phyloP scores from a whole-genome alignment of 2,797 vertebrate species.

The Choloepus didactylus region DNA sequence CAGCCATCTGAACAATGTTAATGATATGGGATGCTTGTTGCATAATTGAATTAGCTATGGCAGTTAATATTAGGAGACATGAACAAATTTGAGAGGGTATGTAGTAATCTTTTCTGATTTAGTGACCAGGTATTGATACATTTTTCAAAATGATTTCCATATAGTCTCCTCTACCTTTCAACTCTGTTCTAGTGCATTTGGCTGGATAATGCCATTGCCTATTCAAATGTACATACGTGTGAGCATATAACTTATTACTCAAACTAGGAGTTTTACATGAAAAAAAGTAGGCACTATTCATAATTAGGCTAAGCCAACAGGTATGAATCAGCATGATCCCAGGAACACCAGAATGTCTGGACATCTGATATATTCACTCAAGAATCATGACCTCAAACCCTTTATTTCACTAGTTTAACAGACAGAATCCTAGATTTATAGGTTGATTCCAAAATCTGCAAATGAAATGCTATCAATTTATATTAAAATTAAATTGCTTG shows the following conservation, averaged over 20 bases:
- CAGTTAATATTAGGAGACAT: conserved; percentile 45
- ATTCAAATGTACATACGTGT: not conserved
- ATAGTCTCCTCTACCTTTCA: not conserved
- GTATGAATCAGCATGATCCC: not conserved
- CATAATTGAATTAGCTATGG: not conserved
- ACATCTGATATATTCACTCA: not conserved
- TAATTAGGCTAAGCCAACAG: not conserved
- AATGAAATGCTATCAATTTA: not conserved
- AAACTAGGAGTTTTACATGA: not conserved
- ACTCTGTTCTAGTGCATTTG: not conserved
- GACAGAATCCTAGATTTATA: not conserved
- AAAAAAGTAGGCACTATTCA: not conserved
- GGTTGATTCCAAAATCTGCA: not conserved
- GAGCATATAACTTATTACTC: not conserved
- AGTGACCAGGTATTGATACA: not conserved
- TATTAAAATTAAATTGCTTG: not conserved
- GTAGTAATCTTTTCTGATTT: not conserved
- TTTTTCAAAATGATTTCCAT: not conserved
- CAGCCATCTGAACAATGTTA: not conserved
- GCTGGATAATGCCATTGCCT: not conserved
- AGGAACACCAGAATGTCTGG: not conserved
- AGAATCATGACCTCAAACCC: not conserved
- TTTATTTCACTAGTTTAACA: not conserved
- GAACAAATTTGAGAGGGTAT: not conserved
- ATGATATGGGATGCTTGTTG: not conserved